Conservation (phyloP, 92 coral and sea anemone species). For the Parazoanthus swiftii region DNA sequence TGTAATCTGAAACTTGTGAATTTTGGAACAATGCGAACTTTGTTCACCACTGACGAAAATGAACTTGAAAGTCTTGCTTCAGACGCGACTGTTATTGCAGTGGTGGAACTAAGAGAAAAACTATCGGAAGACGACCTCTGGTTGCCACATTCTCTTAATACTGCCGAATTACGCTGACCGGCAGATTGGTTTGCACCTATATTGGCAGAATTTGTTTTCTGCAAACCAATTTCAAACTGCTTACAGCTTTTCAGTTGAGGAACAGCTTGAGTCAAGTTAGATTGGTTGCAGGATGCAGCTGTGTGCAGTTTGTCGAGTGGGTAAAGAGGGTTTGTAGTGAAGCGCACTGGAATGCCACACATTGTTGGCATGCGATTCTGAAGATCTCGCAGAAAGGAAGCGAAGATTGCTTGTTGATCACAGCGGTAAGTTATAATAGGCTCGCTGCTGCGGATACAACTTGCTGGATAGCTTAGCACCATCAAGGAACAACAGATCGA, state of each 20-base stretch:
- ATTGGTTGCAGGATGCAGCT: constrained; percentile 62
- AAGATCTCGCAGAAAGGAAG: constrained; percentile 71
- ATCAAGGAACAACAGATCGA: constrained; percentile 36
- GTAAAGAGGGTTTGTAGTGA: constrained; percentile 77
- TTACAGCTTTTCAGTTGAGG: constrained; percentile 55
- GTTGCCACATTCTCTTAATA: neutral
- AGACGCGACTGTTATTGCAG: neutral
- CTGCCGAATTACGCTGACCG: neutral
- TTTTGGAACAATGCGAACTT: constrained; percentile 20
- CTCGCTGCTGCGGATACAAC: constrained; percentile 81
- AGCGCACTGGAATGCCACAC: constrained; percentile 74
- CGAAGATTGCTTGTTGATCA: constrained; percentile 85
- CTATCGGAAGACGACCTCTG: neutral
- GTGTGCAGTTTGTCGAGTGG: constrained; percentile 65
- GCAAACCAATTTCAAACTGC: constrained; percentile 40
- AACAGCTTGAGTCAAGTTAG: constrained; percentile 67
- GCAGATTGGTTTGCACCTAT: neutral
- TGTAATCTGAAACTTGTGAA: constrained; percentile 31
- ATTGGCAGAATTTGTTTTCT: neutral
- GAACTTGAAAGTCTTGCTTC: neutral
- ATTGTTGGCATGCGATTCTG: constrained; percentile 72
- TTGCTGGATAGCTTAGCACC: constrained; percentile 75
- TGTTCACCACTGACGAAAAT: neutral
- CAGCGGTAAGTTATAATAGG: constrained; percentile 79
- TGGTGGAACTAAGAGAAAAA: neutral